A percentile compares a stretch with the other conserved stretches of the same genome.
Conservation (phyloP, 2,888 invertebrate genomes). For the Serrognathus titanus region DNA sequence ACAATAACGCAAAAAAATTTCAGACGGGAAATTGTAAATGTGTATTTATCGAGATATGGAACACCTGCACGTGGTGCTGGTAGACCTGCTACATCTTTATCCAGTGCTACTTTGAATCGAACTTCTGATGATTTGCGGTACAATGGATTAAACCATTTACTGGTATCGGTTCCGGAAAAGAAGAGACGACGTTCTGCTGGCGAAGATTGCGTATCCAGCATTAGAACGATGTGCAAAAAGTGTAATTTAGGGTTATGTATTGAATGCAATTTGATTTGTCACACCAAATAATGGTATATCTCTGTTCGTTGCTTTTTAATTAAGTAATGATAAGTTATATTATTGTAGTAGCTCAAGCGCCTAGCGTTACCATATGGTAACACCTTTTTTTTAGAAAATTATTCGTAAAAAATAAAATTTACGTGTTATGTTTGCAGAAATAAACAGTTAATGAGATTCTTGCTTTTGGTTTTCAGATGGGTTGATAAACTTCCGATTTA, state of each 20-base stretch:
- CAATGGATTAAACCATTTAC: background rate
- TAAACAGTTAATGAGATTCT: too few species aligned
- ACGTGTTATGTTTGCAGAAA: too few species aligned
- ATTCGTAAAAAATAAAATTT: too few species aligned
- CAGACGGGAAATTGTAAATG: slow-evolving; percentile 20
- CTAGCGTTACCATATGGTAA: too few species aligned
- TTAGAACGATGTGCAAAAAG: background rate
- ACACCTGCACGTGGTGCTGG: background rate
- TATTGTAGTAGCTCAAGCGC: too few species aligned
- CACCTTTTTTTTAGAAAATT: too few species aligned
- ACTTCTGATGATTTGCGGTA: background rate
- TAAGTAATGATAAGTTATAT: too few species aligned
- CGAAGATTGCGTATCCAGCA: background rate
- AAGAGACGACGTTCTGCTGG: background rate
- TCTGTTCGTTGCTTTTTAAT: too few species aligned
- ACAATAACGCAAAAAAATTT: slow-evolving; percentile 18
- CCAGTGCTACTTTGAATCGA: background rate
- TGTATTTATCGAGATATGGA: slow-evolving; percentile 12
- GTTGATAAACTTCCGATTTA: too few species aligned
- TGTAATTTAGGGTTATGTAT: background rate
- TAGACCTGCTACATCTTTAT: background rate
- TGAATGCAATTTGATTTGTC: background rate
- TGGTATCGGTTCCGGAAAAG: background rate
- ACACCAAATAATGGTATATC: background rate
- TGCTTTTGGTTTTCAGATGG: too few species aligned